A percentile compares a stretch with the other conserved stretches of the same genome.
Conservation (phyloP, 2,888 invertebrate genomes). For the Trichacis sp. region DNA sequence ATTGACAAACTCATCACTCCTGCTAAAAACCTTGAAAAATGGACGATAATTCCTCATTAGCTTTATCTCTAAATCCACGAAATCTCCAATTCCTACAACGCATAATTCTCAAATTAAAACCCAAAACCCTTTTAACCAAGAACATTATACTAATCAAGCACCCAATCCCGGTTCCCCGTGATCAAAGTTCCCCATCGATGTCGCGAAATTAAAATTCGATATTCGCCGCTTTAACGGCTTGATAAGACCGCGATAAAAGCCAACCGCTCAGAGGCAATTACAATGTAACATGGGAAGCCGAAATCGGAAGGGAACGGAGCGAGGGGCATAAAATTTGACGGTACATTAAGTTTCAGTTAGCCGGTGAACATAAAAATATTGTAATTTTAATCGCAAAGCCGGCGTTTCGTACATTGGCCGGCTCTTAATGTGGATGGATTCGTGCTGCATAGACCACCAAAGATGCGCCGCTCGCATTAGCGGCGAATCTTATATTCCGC, state of each 20-base stretch:
- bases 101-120: no score
- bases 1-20: no score
- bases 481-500: conserved; percentile 31
- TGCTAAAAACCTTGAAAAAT: no score
- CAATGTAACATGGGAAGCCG: conserved; percentile 6
- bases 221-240: neutral
- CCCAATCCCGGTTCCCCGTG: no score
- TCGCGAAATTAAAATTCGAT: neutral
- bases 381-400: conserved; percentile 60
- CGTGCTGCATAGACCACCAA: conserved; percentile 56
- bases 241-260: neutral
- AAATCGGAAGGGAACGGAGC: conserved; percentile 5
- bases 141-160: no score
- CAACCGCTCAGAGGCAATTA: neutral
- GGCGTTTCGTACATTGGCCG: conserved; percentile 40
- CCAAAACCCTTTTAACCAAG: no score
- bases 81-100: no score
- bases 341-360: conserved; percentile 61
- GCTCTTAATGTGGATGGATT: conserved; percentile 52
- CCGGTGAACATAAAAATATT: conserved; percentile 56
- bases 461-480: conserved; percentile 39
- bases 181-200: neutral
- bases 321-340: conserved; percentile 46
- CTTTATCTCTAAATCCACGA: no score
- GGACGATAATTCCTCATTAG: no score